These are phyloP conservation scores for Drosophila willistoni DNA, from an alignment of 1,140 invertebrate genomes.

Conservation along the genomic window DNA sequence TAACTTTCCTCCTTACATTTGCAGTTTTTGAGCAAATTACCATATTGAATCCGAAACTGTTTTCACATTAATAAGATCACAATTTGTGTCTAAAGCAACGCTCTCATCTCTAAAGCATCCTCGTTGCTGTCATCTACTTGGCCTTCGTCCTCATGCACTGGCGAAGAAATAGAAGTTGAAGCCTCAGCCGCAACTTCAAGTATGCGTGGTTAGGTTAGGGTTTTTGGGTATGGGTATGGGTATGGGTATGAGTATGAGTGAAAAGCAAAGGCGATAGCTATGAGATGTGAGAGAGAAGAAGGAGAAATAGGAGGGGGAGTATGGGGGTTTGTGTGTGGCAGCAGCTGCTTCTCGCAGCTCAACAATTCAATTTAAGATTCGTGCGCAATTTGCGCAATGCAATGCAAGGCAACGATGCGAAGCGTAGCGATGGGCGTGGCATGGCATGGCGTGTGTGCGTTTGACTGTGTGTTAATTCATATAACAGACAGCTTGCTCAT, in stretches of 20 bases:
- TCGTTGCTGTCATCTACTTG: slow-evolving; percentile 4
- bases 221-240: slow-evolving; percentile 4
- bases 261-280: background rate
- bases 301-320: background rate
- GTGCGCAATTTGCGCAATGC: slow-evolving; percentile 75
- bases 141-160: slow-evolving; percentile 21
- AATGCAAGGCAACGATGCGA: slow-evolving; percentile 24
- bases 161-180: slow-evolving; percentile 33
- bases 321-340: slow-evolving; percentile 39
- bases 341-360: slow-evolving; percentile 53
- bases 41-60: too few relatives aligned
- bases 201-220: slow-evolving; percentile 54
- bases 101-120: background rate
- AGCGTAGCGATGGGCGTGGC: slow-evolving; percentile 20
- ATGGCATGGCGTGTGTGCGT: slow-evolving; percentile 51
- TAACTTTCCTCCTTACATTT: too few relatives aligned
- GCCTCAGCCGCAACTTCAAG: slow-evolving; percentile 70
- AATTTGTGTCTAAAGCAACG: background rate
- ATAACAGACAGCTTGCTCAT: slow-evolving; percentile 62
- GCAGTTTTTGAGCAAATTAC: too few relatives aligned
- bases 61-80: too few relatives aligned
- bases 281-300: background rate
- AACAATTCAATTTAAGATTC: slow-evolving; percentile 81
- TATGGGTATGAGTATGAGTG: background rate
- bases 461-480: slow-evolving; percentile 72